A percentile compares a stretch with the other conserved stretches of the same genome.
Conservation (phyloP, 2,888 invertebrate species). For the Sinohyriopsis cumingii region DNA sequence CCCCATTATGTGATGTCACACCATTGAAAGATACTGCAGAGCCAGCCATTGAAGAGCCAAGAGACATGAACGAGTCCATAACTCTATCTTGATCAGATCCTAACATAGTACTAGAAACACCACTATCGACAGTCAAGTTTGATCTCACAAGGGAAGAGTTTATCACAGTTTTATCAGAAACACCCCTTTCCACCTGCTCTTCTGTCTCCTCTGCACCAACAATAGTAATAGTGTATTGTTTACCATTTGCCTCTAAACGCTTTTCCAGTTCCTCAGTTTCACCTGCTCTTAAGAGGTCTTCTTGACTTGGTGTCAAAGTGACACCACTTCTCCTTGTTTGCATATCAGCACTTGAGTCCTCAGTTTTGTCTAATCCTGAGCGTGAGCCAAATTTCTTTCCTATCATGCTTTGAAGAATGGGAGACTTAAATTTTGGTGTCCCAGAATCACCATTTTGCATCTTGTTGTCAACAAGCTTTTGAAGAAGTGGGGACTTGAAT, state of each 20-base stretch:
- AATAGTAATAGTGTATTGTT: too few species aligned
- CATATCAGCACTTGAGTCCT: constrained; percentile 14
- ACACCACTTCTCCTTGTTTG: constrained; percentile 19
- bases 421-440: constrained; percentile 64
- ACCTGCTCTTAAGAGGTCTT: constrained; percentile 8
- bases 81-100: too few species aligned
- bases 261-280: constrained; percentile 9
- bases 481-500: constrained; percentile 65
- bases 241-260: constrained; percentile 9
- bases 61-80: too few species aligned
- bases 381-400: constrained; percentile 58
- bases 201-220: too few species aligned
- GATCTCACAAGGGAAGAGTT: constrained; percentile 17
- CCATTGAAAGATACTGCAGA: constrained; percentile 31
- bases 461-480: constrained; percentile 60
- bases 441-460: constrained; percentile 40
- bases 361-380: constrained; percentile 29
- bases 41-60: too few species aligned
- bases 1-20: constrained; percentile 40
- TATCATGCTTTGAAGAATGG: constrained; percentile 63
- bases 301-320: constrained; percentile 19
- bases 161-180: constrained; percentile 21
- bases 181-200: constrained; percentile 7
- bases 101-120: constrained; percentile 15
- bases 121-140: constrained; percentile 32